Base-by-base conservation (phyloP, 1,140 invertebrate species). In the Lethrus apterus region DNA sequence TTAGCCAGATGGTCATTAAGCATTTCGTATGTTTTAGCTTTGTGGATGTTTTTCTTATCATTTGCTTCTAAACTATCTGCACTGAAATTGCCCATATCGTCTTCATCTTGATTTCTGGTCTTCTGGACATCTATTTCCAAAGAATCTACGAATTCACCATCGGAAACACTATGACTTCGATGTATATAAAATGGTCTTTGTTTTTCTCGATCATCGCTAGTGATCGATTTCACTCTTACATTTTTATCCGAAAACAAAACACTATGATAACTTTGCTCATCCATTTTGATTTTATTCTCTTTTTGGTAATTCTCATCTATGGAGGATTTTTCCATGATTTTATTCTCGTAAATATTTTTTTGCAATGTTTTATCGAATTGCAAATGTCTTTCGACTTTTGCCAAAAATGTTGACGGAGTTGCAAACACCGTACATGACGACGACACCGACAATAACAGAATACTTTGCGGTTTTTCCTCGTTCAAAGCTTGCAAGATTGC, bases 1-100 rank as follows among this genome's bases (percentile, higher is more conserved):
- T 19, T 15, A 5, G 31, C 5, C 23, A n/a, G 5, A 26, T 7
- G 23, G 5, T 7, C 5, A 26, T 26, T 26, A 33, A 11, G 13
- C 23, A 29, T 8, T 17, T 42, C 31, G 7, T 26, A 8, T 10
- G 24, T 7, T 17, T 17, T 14, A 15, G 7, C 32, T 10, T 20
- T 19, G 7, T 10, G n/a, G 18, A 14, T 13, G 18, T 11, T 38
- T n/a, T n/a, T 20, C 0, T 3, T 3, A 4, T 38, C 35, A 11
- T 38, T 20, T 7, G 40, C 14, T 29, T 42, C 40, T 17, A 42
- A 42, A 13, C 40, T 42, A 42, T 42, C 40, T 0, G 40, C 40
- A 13, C 40, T 42, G 14, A 42, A 42, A 29, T 42, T 42, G 9
- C 40, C 40, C n/a, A 42, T 2, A 42, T 42, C 40, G 15, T 42